Base-by-base conservation (phyloP, 2,888 invertebrate species). In the Ommatoiulus sabulosus region DNA sequence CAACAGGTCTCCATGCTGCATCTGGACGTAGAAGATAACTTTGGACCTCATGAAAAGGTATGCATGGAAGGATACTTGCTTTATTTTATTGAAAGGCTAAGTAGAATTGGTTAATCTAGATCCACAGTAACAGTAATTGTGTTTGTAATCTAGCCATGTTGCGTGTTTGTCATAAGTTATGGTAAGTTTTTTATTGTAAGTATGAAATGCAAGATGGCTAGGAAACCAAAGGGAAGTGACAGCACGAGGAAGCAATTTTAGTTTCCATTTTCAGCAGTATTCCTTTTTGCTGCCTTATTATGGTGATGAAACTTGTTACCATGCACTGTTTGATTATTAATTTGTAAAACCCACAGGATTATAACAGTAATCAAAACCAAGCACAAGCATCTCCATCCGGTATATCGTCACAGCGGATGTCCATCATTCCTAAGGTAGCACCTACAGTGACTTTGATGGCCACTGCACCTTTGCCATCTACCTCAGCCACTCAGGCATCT, bases 401-500 rank as follows among this genome's bases (percentile, higher is more conserved):
- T n/a, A 86, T 86, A 43, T 52, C 63, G 87, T 86, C 88, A 43
- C 88, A 87, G 7, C 44, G 89, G 87, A 72, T 89, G 46, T 63
- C 89, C n/a, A 89, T 89, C n/a, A 87, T 89, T 72, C 87, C 89
- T 44, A 89, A 89, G 48, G 86, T 84, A 20, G 52, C 87, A 24
- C 84, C 89, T 24, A 35, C 86, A 52, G 85, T 88, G 46, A 84
- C 88, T 35, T 85, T 88, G 24, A 84, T 88, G 88, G 84, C 84
- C 6, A 85, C 88, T 57, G 48, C 88, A 10, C 84, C 89, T 17
- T 84, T 87, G 24, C 89, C 89, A 44, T 89, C 89, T 88, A 89
- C 89, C 88, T 89, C 89, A 86, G 87, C 89, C 46, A 88, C 89
- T 44, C 89, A 89, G 86, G 88, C 89, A 17, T 89, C 89, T 17